These are phyloP conservation scores for Ophraella communa DNA, from an alignment of 2,888 invertebrate genomes.

Conservation along the genomic window DNA sequence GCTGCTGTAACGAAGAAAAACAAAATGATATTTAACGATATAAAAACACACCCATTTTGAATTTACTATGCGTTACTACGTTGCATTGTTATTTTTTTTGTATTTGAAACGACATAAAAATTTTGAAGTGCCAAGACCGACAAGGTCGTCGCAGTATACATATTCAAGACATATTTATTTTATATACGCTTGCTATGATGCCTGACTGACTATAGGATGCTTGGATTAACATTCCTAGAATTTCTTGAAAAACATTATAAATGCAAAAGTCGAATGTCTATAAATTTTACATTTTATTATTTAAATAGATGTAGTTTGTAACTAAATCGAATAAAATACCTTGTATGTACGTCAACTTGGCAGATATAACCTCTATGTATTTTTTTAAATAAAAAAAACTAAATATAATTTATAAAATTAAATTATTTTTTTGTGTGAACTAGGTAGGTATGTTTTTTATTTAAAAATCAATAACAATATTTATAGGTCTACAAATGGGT, in stretches of 20 bases:
- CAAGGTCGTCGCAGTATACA: slow-evolving; percentile 18
- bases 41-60: slow-evolving; percentile 27
- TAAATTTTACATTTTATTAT: neutral
- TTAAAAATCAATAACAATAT: too few species aligned
- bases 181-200: neutral
- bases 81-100: slow-evolving; percentile 28
- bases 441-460: too few species aligned
- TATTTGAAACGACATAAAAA: slow-evolving; percentile 11
- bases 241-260: slow-evolving; percentile 1
- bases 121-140: slow-evolving; percentile 15
- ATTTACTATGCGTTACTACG: slow-evolving; percentile 17
- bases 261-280: neutral
- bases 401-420: too few species aligned
- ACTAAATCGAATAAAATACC: neutral
- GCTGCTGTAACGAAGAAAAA: neutral
- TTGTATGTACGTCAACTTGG: too few species aligned
- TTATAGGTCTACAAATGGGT: too few species aligned
- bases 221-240: slow-evolving; percentile 9
- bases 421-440: too few species aligned
- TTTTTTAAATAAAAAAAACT: too few species aligned
- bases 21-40: slow-evolving; percentile 25
- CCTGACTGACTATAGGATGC: neutral
- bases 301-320: neutral
- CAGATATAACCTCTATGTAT: too few species aligned
- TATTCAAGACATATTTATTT: slow-evolving; percentile 14